Percentiles rank a stretch among this genome's conserved stretches.
phyloP scores from a whole-genome alignment of 1,140 invertebrate species.

The Steinernema feltiae region DNA sequence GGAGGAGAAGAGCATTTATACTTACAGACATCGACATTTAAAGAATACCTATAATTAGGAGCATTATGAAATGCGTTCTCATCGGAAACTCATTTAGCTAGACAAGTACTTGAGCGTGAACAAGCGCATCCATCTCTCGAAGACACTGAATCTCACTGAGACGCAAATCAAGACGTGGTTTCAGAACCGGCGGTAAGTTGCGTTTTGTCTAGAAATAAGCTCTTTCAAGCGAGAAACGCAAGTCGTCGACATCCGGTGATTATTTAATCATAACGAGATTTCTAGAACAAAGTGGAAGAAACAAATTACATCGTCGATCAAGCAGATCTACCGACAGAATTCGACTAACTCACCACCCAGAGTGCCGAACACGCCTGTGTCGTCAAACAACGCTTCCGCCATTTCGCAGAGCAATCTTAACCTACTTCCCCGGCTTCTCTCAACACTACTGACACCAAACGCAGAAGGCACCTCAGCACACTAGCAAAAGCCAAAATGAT shows the following conservation, averaged over 20 bases:
- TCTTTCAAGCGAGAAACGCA: background rate
- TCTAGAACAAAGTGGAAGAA: slow-evolving; percentile 41
- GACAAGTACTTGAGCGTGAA: slow-evolving; percentile 91
- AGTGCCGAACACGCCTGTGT: too few species aligned
- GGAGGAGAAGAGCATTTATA: too few species aligned
- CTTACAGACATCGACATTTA: background rate
- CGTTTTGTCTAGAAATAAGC: background rate
- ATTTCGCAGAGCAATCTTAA: too few species aligned
- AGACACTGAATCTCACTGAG: slow-evolving; percentile 78
- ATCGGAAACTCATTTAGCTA: slow-evolving; percentile 61
- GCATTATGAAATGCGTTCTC: background rate
- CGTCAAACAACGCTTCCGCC: too few species aligned
- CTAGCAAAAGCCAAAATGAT: too few species aligned
- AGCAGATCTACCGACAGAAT: slow-evolving; percentile 30
- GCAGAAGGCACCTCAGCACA: too few species aligned
- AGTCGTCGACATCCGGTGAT: background rate
- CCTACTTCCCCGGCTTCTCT: too few species aligned
- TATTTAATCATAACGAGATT: background rate
- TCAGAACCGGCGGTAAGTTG: slow-evolving; percentile 72
- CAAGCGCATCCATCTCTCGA: slow-evolving; percentile 85
- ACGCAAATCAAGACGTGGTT: slow-evolving; percentile 97
- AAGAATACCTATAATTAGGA: background rate
- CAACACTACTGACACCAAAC: too few species aligned
- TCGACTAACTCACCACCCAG: too few species aligned
- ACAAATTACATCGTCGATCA: slow-evolving; percentile 31